These are phyloP conservation scores for Pao palembangensis DNA, from an alignment of 2,113 vertebrate genomes.

Conservation along the genomic window DNA sequence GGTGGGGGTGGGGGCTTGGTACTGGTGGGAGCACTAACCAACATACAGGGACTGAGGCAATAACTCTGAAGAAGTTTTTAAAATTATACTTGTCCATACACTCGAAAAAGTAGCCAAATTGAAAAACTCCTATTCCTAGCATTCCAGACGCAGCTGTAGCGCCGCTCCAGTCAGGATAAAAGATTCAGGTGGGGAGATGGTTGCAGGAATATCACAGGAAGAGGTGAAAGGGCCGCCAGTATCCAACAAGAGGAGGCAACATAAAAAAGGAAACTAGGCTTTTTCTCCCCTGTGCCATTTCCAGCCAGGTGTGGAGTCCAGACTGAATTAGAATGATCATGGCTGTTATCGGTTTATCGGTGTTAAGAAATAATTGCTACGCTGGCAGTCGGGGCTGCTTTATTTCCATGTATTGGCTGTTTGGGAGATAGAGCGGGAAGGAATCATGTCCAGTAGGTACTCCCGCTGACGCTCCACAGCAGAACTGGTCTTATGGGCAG, in stretches of 20 bases:
- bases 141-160: conserved; percentile 32
- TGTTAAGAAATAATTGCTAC: conserved; percentile 45
- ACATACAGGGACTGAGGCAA: conserved; percentile 30
- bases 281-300: conserved; percentile 26
- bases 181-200: conserved; percentile 31
- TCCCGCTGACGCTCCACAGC: conserved; percentile 95
- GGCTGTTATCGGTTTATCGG: conserved; percentile 53
- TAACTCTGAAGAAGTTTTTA: conserved; percentile 17
- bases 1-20: conserved; percentile 22
- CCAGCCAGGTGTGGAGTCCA: conserved; percentile 47
- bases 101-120: conserved; percentile 33
- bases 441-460: conserved; percentile 98
- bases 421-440: conserved; percentile 94
- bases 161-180: conserved; percentile 29
- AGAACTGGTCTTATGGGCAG: conserved; percentile 86
- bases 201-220: conserved; percentile 34
- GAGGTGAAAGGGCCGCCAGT: conserved; percentile 20
- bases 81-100: conserved; percentile 32
- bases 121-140: conserved; percentile 29
- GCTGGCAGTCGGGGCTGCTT: conserved; percentile 54
- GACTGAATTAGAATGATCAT: conserved; percentile 61
- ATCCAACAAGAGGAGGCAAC: conserved; percentile 14
- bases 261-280: conserved; percentile 4
- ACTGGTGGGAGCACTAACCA: conserved; percentile 30
- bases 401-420: conserved; percentile 95